Base-by-base conservation (phyloP, 2,888 invertebrate species). In the Rotaria macrura region DNA sequence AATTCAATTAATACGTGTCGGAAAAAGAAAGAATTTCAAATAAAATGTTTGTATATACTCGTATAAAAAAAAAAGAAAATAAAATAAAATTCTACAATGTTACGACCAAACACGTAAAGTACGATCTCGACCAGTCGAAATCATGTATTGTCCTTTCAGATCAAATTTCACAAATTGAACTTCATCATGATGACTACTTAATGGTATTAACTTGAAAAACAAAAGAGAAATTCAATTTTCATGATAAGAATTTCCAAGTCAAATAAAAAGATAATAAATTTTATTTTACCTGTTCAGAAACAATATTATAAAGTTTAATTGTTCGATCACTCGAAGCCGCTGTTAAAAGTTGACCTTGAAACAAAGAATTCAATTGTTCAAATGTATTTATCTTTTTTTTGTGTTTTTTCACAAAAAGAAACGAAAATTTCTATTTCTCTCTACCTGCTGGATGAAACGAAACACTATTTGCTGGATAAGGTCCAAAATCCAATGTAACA, bases 141-240 rank as follows among this genome's bases (percentile, higher is more conserved):
- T 43, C n/a, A 85, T 72, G 49, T 84, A 85, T 23, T 84, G 72
- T 74, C 85, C 85, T 79, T 84, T 85, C 23, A 84, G 29, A 74
- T 85, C 91, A 88, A 91, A 91, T 74, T 89, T 87, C 84, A 89
- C 86, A 86, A 89, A 89, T 87, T 91, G 90, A 14, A 91, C 91
- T 20, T 91, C 90, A 87, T 91, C 91, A 85, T 90, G 90, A 87
- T 91, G 91, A 34, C 91, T 91, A 84, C 89, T 88, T 87, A 91
- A 87, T 43, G 88, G 87, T n/a, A 87, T 87, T 55, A 89, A 88
- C 90, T 90, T 88, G 49, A 40, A 72, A 55, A n/a, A n/a, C n/a
- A n/a, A n/a, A n/a, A n/a, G n/a, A 84, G 84, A 40, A 38, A 40
- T 10, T 12, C 2, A 54, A 79, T 52, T 25, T 83, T 40, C n/a